Evolutionary conservation across 1,140 invertebrate genomes (phyloP), one percentile per base, ranked within the genome.

Genomic region (Listronotus oregonensis): DNA sequence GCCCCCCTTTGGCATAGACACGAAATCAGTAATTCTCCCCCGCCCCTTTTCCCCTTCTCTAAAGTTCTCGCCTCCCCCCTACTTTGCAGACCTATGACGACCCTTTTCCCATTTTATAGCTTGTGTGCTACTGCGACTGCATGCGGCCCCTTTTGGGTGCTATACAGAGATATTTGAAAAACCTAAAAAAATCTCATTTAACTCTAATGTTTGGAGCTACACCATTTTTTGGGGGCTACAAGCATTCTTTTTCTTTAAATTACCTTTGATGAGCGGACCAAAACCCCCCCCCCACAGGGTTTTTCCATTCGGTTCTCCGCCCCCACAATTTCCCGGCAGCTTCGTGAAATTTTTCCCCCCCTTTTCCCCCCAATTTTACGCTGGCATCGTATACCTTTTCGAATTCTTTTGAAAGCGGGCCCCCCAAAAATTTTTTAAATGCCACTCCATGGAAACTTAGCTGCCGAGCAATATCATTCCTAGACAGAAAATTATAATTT

Each of bases 131-230:
- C 86, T 31, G 86, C 80, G 1, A 95, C 92, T 0, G 91, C 92
- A 79, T 93, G 89, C 69, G 91, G 89, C 15, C 99, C 90, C 81
- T 99, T n/a, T n/a, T 99, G 9, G 96, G 90, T 0, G 96, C 97
- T 71, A 99, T 99, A 79, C 98, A 99, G 0, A 99, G 83, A 80
- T 99, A 99, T 78, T 99, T 99, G 82, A 99, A 99, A 82, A 99
- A 99, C 21, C 64, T 66, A 18, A n/a, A 56, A 55, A 37, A 54
- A 27, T 3, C 1, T 27, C 21, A 27, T 27, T 27, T 27, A 27
- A 5, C 21, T 27, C 21, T n/a, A n/a, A n/a, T n/a, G n/a, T n/a
- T n/a, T n/a, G n/a, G n/a, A n/a, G n/a, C n/a, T n/a, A n/a, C n/a
- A n/a, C n/a, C n/a, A n/a, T n/a, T n/a, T n/a, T n/a, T n/a, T n/a